Evolutionary conservation across 2,888 invertebrate species (phyloP).

Genomic region (Pocota personata): DNA sequence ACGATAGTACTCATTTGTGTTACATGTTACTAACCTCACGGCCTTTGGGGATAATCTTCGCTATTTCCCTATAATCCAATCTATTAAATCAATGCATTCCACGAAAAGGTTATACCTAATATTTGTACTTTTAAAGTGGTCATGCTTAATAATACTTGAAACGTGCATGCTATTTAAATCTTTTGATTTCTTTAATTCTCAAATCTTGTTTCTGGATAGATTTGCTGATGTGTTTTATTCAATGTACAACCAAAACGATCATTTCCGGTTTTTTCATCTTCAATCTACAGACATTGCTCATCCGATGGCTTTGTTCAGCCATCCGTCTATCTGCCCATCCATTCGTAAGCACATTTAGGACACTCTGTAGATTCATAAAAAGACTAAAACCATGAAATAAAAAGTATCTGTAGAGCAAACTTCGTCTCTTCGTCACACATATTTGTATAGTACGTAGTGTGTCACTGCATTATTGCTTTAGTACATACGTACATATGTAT

Average conservation of each 20-base stretch:
- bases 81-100: too few relatives aligned
- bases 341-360: conserved; percentile 10
- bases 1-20: too few relatives aligned
- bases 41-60: too few relatives aligned
- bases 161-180: background rate
- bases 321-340: background rate
- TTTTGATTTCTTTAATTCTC: background rate
- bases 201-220: background rate
- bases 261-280: conserved; percentile 62
- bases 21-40: too few relatives aligned
- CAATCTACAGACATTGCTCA: conserved; percentile 19
- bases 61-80: too few relatives aligned
- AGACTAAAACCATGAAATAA: background rate
- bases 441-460: too few relatives aligned
- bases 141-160: background rate
- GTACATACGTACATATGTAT: too few relatives aligned
- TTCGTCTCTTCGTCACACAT: background rate
- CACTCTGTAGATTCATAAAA: background rate
- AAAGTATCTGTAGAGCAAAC: background rate
- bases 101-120: too few relatives aligned
- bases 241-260: conserved; percentile 26
- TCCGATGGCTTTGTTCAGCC: background rate
- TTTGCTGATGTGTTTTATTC: background rate
- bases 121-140: too few relatives aligned
- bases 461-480: too few relatives aligned